These are phyloP conservation scores for Cordilura impudica DNA, from an alignment of 2,888 invertebrate species.

Conservation along the genomic window DNA sequence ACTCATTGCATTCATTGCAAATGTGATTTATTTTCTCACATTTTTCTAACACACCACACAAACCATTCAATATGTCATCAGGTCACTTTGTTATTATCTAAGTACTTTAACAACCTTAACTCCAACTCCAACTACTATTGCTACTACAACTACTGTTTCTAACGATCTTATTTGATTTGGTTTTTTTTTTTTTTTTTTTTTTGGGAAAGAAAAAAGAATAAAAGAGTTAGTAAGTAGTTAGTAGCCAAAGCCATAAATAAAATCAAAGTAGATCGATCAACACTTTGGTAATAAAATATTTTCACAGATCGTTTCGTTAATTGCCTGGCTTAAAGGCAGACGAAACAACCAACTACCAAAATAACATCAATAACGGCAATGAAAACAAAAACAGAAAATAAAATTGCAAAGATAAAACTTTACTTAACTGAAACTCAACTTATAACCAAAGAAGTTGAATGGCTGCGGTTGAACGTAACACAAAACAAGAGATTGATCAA, in stretches of 20 bases:
- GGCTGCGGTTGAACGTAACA: not conserved
- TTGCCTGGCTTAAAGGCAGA: constrained; percentile 60
- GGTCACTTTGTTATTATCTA: constrained; percentile 39
- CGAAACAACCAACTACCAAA: not conserved
- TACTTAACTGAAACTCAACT: not conserved
- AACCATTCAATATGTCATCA: constrained; percentile 49
- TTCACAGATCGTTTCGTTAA: constrained; percentile 62
- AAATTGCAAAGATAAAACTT: constrained; percentile 16
- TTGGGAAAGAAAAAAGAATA: no score
- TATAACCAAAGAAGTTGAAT: not conserved
- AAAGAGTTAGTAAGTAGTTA: constrained; percentile 5
- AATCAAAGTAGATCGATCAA: constrained; percentile 62
- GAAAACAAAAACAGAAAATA: constrained; percentile 16
- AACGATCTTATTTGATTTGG: constrained; percentile 14
- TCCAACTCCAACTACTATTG: not conserved
- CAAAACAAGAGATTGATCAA: constrained; percentile 53
- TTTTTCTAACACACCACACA: not conserved
- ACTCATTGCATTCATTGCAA: not conserved
- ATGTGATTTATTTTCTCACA: constrained; percentile 56
- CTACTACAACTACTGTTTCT: not conserved
- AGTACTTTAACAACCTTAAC: not conserved
- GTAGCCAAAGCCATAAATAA: constrained; percentile 59
- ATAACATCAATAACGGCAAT: constrained; percentile 37
- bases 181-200: not conserved
- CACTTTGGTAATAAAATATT: constrained; percentile 62